Evolutionary conservation across 1,140 invertebrate genomes (phyloP), one percentile per base, ranked within the genome.

Genomic region (Drosophila bocki): DNA sequence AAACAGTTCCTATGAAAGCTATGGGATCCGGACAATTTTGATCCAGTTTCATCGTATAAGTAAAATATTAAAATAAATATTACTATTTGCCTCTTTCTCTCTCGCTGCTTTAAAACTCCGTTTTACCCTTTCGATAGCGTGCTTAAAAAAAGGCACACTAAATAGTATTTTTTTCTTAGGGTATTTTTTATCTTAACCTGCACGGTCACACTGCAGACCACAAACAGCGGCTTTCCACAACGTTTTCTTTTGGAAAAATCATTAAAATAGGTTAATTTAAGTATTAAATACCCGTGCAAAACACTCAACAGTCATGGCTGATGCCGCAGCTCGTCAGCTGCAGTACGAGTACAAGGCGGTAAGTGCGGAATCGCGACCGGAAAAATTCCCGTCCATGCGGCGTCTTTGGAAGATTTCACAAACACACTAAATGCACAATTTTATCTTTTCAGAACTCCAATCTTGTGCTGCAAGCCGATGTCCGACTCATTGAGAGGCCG

Each of bases 291-390:
- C 47, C 33, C 17, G 3, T 51, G 45, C 8, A 50, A 65, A 60
- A 37, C 8, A 42, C 9, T 26, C 26, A 69, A 54, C 11, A 69
- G 80, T n/a, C 51, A 99, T 99, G 99, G 99, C 99, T 92, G 99
- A 99, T 95, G 98, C 98, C 92, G 97, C 98, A 83, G 99, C 99
- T 35, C 95, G 99, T 91, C 98, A 98, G 93, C 95, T 99, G 72
- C 99, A 99, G 93, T 99, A 99, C 94, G 99, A 99, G 93, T 99
- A 99, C 94, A 99, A 99, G 96, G 98, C 99, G 87, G 98, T 99
- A 96, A 97, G 96, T 96, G 92, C 68, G 7, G 5, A 37, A 53
- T 29, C 17, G 13, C 15, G 3, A 2, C 12, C 19, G 17, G 44
- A 51, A 39, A 76, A 63, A 35, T 60, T 54, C 33, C 56, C 4